Base-by-base conservation (phyloP, 1,140 invertebrate species). In the Drosophila tani region DNA sequence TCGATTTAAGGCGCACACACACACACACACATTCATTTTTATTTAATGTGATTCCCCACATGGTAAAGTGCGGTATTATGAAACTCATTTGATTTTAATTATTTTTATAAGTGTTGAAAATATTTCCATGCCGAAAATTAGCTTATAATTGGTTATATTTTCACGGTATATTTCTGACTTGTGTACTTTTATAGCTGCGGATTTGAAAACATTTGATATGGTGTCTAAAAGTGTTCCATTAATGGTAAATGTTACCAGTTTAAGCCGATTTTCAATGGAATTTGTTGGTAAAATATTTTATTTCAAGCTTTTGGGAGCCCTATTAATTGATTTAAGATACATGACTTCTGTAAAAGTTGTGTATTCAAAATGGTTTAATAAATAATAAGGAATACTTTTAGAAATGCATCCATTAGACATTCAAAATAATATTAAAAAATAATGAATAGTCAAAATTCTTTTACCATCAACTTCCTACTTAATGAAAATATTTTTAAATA, bases 1-100 rank as follows among this genome's bases (percentile, higher is more conserved):
- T 83, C 79, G 76, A 79, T 83, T 76, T 49, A 64, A 69, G 53
- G 47, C 38, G 4, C 38, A 15, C 38, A 14, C 38, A 14, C 12
- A 5, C 11, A 11, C 38, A 11, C 38, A 15, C 5, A 12, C 24
- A 57, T 65, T 7, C 38, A 43, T 57, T 68, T 70, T 40, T 40
- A 55, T 40, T 63, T 35, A 56, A 64, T 46, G 35, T 12, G 15
- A 45, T 45, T 50, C 8, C 35, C 35, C 55, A 12, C 41, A 60
- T 45, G 7, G 17, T 45, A 32, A 45, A 24, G 38, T 45, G 56
- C 3, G 9, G 9, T 17, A n/a, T 29, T 12, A 15, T 17, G 51
- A 11, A 21, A 62, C 19, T 32, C 12, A 65, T 65, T 40, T 11
- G 7, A 3, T 43, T 43, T 60, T 43, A 43, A 43, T 43, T 60